A percentile compares a stretch with the other conserved stretches of the same genome.
Conservation (phyloP, 1,140 invertebrate genomes). For the Patella vulgata region DNA sequence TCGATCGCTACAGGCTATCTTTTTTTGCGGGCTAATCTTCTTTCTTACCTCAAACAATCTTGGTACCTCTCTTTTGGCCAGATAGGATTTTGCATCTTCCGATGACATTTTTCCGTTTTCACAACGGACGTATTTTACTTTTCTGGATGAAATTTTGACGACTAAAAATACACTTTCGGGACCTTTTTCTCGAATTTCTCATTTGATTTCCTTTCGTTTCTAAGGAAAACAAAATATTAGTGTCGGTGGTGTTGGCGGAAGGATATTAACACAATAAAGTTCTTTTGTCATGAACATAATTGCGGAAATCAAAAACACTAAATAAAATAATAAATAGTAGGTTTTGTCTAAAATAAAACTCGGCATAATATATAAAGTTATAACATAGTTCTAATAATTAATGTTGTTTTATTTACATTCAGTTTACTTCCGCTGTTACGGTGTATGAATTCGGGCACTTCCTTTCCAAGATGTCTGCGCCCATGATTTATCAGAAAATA, state of each 20-base stretch:
- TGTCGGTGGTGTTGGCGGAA: not conserved
- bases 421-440: not conserved
- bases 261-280: not conserved
- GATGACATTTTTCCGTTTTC: conserved; percentile 62
- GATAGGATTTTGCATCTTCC: conserved; percentile 65
- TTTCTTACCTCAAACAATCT: conserved; percentile 65
- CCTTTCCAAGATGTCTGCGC: conserved; percentile 36
- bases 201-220: conserved; percentile 17
- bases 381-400: too few species aligned
- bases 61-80: conserved; percentile 63
- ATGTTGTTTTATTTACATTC: not conserved
- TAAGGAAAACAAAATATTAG: conserved; percentile 31
- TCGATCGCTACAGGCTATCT: too few species aligned
- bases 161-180: conserved; percentile 9
- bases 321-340: too few species aligned
- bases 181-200: conserved; percentile 1
- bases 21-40: too few species aligned
- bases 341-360: too few species aligned
- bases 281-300: too few species aligned
- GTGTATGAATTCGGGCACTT: not conserved
- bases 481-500: conserved; percentile 6
- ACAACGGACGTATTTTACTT: conserved; percentile 51
- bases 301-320: too few species aligned
- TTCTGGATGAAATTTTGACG: conserved; percentile 49
- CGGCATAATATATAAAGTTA: too few species aligned